These are phyloP conservation scores for Misgurnus anguillicaudatus DNA, from an alignment of 2,113 vertebrate species.

Conservation along the genomic window DNA sequence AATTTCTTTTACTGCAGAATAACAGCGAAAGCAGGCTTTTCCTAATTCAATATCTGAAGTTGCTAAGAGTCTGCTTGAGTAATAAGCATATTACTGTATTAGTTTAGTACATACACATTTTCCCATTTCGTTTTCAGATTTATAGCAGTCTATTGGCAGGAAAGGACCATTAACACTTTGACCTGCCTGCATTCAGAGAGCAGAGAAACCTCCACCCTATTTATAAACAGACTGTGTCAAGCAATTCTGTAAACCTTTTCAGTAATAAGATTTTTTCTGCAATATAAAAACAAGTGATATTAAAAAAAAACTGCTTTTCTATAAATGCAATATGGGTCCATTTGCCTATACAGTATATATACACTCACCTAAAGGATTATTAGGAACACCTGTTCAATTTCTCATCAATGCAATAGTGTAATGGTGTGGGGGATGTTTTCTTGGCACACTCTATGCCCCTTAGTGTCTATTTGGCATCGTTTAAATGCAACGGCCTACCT, in stretches of 20 bases:
- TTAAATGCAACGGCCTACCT: too few relatives aligned
- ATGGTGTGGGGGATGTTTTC: too few relatives aligned
- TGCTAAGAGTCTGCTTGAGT: constrained; percentile 7
- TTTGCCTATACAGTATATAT: too few relatives aligned
- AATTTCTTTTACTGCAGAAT: constrained; percentile 1
- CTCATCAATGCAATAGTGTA: too few relatives aligned
- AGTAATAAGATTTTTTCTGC: background rate
- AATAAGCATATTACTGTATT: constrained; percentile 23
- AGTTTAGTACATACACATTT: constrained; percentile 12
- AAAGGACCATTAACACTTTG: constrained; percentile 70
- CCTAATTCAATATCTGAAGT: constrained; percentile 5
- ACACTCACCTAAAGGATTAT: too few relatives aligned
- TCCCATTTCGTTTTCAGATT: constrained; percentile 61
- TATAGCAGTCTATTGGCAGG: constrained; percentile 70
- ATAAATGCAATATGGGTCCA: too few relatives aligned
- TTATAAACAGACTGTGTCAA: constrained; percentile 30
- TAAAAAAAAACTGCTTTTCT: constrained; percentile 5
- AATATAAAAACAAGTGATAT: background rate
- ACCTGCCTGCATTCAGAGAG: constrained; percentile 56
- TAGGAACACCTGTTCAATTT: too few relatives aligned
- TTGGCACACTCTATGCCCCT: too few relatives aligned
- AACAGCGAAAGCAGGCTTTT: constrained; percentile 30
- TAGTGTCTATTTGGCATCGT: too few relatives aligned
- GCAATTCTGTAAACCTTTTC: background rate
- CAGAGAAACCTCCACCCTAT: constrained; percentile 42